A percentile compares a stretch with the other conserved stretches of the same genome.
Evolutionary conservation across 2,113 vertebrate genomes (phyloP).

Genomic region (Chlorodrepanis virens): DNA sequence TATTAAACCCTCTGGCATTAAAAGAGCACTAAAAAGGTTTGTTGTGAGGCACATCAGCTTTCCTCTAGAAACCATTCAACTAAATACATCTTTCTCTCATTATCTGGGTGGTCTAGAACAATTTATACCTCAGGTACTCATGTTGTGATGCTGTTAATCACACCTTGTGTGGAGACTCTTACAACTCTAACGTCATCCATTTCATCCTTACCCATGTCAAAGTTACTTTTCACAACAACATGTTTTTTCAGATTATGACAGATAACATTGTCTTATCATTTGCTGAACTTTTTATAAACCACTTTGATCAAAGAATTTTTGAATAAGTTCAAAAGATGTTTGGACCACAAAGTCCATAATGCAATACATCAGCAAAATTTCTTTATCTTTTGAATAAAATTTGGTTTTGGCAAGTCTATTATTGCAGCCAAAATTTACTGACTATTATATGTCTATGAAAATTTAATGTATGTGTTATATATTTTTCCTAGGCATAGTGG

Average conservation of each 20-base stretch:
- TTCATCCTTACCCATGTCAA: background rate
- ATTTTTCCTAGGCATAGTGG: background rate
- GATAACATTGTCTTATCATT: background rate
- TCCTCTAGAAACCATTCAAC: background rate
- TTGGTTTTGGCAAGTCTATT: background rate
- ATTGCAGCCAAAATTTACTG: background rate
- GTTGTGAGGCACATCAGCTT: background rate
- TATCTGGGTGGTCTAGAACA: background rate
- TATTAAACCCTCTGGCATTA: background rate
- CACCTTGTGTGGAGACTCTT: background rate
- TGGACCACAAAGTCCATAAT: background rate
- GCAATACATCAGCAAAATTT: fast-evolving
- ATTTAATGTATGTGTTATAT: background rate
- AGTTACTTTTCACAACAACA: background rate
- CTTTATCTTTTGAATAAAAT: background rate
- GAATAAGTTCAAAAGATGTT: background rate
- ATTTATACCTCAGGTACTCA: background rate
- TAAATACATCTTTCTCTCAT: background rate
- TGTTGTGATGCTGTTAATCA: background rate
- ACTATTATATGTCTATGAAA: background rate
- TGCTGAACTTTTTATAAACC: background rate
- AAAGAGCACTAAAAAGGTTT: background rate
- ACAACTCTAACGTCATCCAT: background rate
- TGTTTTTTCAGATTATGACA: background rate
- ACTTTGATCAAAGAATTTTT: background rate